phyloP scores from a whole-genome alignment of 2,797 vertebrate genomes.

The Lepidocolaptes lacrymiger region DNA sequence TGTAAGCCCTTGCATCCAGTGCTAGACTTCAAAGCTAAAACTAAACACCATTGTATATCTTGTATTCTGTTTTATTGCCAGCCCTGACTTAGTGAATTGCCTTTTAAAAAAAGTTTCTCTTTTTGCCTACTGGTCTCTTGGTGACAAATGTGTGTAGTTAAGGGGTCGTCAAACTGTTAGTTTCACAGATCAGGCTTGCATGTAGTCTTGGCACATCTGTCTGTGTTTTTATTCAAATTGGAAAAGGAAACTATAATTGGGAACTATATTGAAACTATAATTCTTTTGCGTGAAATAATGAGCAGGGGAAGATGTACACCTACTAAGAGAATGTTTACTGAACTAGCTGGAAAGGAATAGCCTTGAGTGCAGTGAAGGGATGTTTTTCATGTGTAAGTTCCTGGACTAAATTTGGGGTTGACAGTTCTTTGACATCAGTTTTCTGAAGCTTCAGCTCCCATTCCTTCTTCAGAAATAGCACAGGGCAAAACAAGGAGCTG shows the following conservation, averaged over 20 bases:
- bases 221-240: neutral
- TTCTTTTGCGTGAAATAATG: neutral
- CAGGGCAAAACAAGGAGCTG: neutral
- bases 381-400: neutral
- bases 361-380: neutral
- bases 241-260: neutral
- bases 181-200: neutral
- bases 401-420: neutral
- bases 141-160: neutral
- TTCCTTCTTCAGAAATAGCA: neutral
- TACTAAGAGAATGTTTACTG: neutral
- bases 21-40: neutral
- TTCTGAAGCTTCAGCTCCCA: neutral
- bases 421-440: neutral
- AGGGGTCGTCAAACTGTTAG: neutral
- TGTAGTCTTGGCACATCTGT: neutral
- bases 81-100: neutral
- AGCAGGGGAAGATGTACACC: neutral
- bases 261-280: neutral
- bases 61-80: neutral
- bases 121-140: neutral
- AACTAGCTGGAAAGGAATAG: neutral
- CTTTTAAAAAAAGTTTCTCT: neutral
- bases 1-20: neutral
- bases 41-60: neutral